These are phyloP conservation scores for Bubo scandiacus DNA, from an alignment of 2,113 vertebrate species.

Conservation along the genomic window DNA sequence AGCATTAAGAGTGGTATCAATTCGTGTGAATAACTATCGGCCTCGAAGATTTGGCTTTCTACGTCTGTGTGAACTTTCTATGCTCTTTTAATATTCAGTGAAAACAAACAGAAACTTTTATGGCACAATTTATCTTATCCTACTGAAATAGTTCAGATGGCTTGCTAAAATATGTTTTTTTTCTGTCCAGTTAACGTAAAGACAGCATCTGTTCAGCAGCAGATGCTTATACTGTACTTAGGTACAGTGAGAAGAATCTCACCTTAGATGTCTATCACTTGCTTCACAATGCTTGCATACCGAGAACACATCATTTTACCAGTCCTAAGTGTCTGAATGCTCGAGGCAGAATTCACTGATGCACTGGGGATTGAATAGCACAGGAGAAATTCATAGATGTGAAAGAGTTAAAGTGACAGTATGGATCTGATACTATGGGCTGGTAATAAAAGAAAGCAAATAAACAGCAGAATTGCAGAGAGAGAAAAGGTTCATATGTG, in stretches of 20 bases:
- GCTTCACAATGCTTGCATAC: background rate
- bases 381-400: rapidly evolving
- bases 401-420: background rate
- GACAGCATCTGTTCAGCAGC: background rate
- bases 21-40: background rate
- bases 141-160: background rate
- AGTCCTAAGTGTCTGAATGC: background rate
- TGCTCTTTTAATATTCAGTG: background rate
- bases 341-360: background rate
- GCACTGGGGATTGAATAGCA: background rate
- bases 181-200: background rate
- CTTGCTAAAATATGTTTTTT: background rate
- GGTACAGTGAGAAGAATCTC: background rate
- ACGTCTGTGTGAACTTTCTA: background rate
- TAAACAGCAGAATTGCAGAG: background rate
- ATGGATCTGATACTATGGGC: background rate
- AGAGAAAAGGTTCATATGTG: background rate
- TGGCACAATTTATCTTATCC: background rate
- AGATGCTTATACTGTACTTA: background rate
- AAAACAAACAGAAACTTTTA: background rate
- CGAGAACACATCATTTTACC: background rate
- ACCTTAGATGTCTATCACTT: background rate
- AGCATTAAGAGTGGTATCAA: background rate
- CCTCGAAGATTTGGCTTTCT: background rate
- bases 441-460: background rate